phyloP scores from a whole-genome alignment of 2,888 invertebrate genomes.

The Sinodicranocentrus sp. region DNA sequence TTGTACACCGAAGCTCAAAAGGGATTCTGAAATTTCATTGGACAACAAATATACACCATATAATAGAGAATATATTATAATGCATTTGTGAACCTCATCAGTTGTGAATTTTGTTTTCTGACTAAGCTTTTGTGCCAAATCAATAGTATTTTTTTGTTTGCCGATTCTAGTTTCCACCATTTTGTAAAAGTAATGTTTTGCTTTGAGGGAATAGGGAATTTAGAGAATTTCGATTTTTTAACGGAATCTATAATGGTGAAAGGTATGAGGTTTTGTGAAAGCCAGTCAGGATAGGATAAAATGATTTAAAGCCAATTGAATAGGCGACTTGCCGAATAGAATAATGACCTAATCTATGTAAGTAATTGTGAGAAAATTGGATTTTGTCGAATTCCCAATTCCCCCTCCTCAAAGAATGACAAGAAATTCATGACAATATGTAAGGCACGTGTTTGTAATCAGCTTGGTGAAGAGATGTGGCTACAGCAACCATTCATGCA shows the following conservation, averaged over 20 bases:
- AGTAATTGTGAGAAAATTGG: too few species aligned
- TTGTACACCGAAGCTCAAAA: too few species aligned
- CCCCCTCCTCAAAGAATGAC: too few species aligned
- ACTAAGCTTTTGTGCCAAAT: constrained; percentile 61
- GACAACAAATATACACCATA: too few species aligned
- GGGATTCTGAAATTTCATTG: too few species aligned
- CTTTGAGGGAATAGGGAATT: background rate
- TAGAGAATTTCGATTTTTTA: background rate
- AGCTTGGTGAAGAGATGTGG: constrained; percentile 14
- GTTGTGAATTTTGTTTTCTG: constrained; percentile 58
- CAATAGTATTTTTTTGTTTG: constrained; percentile 62
- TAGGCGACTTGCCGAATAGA: background rate
- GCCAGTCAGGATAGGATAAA: background rate
- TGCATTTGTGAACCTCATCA: constrained; percentile 47
- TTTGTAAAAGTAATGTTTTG: background rate
- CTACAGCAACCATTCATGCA: constrained; percentile 50
- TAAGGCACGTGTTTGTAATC: constrained; percentile 30
- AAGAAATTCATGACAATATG: too few species aligned
- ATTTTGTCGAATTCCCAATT: too few species aligned
- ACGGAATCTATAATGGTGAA: background rate
- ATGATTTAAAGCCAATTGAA: background rate
- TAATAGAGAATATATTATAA: background rate
- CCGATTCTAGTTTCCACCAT: constrained; percentile 49
- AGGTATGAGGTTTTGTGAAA: background rate
- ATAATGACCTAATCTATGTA: background rate